Percentiles rank a stretch among this genome's conserved stretches.
Conservation (phyloP, 1,140 invertebrate genomes). For the Bombus ignitus region DNA sequence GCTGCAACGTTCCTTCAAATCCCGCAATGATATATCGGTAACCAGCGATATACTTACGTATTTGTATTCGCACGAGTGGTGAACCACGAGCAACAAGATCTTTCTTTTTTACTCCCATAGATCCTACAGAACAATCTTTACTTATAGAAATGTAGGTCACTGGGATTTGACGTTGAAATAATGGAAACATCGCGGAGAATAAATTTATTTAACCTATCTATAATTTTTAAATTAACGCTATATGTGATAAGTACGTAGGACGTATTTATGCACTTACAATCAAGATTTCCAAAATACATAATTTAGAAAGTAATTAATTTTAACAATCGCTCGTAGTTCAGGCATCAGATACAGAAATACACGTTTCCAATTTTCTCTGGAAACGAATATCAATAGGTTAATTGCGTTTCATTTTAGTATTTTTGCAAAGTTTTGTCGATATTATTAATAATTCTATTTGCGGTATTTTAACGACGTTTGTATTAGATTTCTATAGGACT, state of each 20-base stretch:
- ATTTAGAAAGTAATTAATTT: too few species aligned
- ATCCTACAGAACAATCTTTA: background rate
- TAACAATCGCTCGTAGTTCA: too few species aligned
- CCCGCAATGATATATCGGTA: conserved; percentile 59
- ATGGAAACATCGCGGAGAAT: background rate
- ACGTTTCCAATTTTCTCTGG: background rate
- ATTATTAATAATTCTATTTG: background rate
- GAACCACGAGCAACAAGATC: background rate
- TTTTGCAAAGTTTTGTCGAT: background rate
- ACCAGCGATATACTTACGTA: conserved; percentile 19
- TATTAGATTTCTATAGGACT: too few species aligned
- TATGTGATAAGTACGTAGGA: too few species aligned
- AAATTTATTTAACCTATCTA: background rate
- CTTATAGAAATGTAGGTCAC: background rate
- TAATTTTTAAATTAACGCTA: background rate
- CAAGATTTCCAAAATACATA: too few species aligned
- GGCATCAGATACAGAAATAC: too few species aligned
- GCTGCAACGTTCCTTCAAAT: conserved; percentile 53
- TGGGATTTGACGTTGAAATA: background rate
- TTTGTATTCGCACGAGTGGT: background rate
- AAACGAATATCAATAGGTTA: background rate
- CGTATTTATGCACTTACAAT: too few species aligned
- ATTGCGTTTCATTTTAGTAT: background rate
- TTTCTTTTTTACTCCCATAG: background rate
- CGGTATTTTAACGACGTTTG: too few species aligned